These are phyloP conservation scores for Coleophora deauratella DNA, from an alignment of 2,888 invertebrate species.

Conservation along the genomic window DNA sequence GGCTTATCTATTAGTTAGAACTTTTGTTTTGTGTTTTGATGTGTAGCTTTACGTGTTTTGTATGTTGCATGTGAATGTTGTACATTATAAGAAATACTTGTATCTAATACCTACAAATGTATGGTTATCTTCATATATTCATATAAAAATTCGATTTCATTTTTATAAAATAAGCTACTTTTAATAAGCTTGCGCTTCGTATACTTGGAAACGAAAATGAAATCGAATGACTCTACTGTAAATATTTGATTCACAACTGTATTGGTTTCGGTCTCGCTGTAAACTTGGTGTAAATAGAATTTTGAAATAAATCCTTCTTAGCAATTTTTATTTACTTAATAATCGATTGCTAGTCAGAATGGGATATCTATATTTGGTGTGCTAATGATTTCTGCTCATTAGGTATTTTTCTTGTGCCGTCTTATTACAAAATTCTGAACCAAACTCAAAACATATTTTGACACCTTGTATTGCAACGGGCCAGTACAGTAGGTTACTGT, in stretches of 20 bases:
- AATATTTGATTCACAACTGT: no score
- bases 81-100: no score
- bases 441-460: no score
- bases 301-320: no score
- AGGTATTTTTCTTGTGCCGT: no score
- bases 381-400: no score
- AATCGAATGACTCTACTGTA: conserved; percentile 21
- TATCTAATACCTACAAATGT: conserved; percentile 18
- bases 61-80: conserved; percentile 51
- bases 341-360: no score
- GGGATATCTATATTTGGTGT: no score
- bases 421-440: neutral
- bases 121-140: conserved; percentile 9
- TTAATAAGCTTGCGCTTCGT: conserved; percentile 5
- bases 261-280: no score
- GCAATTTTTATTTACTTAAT: no score
- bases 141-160: conserved; percentile 33
- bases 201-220: conserved; percentile 29
- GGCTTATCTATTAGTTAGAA: conserved; percentile 48
- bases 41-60: conserved; percentile 27
- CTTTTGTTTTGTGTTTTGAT: conserved; percentile 29
- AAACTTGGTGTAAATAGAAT: no score
- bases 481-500: conserved; percentile 49
- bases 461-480: neutral
- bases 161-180: no score